Evolutionary conservation across 2,888 invertebrate genomes (phyloP).

Genomic region (Cacoxenus indagator): DNA sequence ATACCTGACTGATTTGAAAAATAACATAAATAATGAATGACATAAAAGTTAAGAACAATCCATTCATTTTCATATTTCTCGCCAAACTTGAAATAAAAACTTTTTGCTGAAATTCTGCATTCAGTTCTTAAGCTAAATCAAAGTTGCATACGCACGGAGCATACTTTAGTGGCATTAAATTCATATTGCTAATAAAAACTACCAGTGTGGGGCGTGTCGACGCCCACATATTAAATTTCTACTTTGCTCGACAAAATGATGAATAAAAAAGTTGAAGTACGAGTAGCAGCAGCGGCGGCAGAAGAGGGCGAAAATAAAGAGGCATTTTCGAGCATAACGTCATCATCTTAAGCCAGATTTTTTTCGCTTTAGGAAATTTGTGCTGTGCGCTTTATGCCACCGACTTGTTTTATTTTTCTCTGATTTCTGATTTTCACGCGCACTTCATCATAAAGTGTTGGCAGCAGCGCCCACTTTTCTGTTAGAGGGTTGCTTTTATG

Average conservation of each 20-base stretch:
- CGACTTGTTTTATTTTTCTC: slow-evolving; percentile 12
- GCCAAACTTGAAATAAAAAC: background rate
- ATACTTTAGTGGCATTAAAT: slow-evolving; percentile 14
- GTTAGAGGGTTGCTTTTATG: background rate
- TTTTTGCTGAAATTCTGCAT: background rate
- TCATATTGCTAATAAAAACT: slow-evolving; percentile 21
- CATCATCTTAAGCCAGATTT: slow-evolving; percentile 3
- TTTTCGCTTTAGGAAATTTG: background rate
- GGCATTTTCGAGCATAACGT: slow-evolving; percentile 14
- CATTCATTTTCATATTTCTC: too few species aligned
- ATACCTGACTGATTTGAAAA: too few species aligned
- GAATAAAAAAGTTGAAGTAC: slow-evolving; percentile 23
- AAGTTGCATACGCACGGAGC: background rate
- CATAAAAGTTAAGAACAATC: too few species aligned
- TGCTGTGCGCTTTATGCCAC: background rate
- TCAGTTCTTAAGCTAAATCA: background rate
- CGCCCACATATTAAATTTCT: slow-evolving; percentile 58
- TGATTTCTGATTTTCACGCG: slow-evolving; percentile 12
- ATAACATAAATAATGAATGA: too few species aligned
- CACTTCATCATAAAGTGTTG: background rate
- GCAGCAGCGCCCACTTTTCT: background rate
- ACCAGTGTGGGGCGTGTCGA: slow-evolving; percentile 51
- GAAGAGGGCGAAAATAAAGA: background rate
- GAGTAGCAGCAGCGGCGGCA: slow-evolving; percentile 42
- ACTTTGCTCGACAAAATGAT: slow-evolving; percentile 56